Percentiles rank a stretch among this genome's conserved stretches.
These are phyloP conservation scores for Muscicapa adusta DNA, from an alignment of 2,113 vertebrate genomes.

Conservation along the genomic window DNA sequence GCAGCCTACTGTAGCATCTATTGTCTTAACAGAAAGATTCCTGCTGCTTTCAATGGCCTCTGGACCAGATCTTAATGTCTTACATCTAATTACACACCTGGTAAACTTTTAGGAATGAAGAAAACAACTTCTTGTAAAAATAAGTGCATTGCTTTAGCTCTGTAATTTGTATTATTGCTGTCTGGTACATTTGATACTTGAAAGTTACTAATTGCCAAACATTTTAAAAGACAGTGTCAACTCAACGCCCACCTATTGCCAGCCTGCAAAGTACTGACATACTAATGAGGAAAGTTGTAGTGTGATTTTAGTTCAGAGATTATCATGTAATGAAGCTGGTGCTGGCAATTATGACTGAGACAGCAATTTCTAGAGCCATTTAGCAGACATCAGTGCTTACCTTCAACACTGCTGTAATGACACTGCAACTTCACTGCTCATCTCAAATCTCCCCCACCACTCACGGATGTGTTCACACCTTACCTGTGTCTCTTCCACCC, in stretches of 20 bases:
- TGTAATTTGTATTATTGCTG: neutral
- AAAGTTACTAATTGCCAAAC: neutral
- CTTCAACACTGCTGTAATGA: neutral
- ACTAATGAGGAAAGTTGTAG: neutral
- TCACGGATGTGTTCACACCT: neutral
- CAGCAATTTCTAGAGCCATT: neutral
- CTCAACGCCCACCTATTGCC: fast-evolving
- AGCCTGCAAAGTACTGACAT: neutral
- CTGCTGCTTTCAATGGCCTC: neutral
- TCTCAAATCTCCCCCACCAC: neutral
- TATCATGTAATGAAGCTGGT: neutral
- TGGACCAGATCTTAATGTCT: neutral
- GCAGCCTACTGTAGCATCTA: neutral
- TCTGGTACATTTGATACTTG: neutral
- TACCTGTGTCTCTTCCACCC: neutral
- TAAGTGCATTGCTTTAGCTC: neutral
- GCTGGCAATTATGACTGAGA: neutral
- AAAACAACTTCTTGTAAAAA: neutral
- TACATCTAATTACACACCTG: neutral
- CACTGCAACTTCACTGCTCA: neutral
- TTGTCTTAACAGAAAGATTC: neutral
- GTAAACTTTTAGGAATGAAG: neutral
- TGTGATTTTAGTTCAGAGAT: neutral
- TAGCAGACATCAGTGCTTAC: neutral
- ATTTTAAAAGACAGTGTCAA: neutral